Conservation (phyloP, 2,888 invertebrate genomes). For the Cyclophora albipunctata region DNA sequence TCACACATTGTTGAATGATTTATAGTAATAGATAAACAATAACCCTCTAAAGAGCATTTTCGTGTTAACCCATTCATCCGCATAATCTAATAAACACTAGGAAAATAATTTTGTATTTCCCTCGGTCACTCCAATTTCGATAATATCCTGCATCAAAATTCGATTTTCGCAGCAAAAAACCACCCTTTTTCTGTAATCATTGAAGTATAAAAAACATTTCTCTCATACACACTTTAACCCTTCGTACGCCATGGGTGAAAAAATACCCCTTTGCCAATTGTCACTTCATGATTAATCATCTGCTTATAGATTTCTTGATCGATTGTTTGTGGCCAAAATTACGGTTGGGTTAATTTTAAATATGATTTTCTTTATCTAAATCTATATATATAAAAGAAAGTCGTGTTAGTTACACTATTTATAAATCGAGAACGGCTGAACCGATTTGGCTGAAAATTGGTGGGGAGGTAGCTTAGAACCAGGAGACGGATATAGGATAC, state of each 20-base stretch:
- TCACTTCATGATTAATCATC: constrained; percentile 49
- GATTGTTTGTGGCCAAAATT: constrained; percentile 55
- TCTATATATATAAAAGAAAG: too few relatives aligned
- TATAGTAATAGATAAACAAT: too few relatives aligned
- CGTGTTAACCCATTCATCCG: constrained; percentile 31
- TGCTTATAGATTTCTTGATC: constrained; percentile 37
- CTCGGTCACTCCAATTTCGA: constrained; percentile 61
- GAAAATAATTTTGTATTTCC: constrained; percentile 53
- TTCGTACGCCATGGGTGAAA: constrained; percentile 21
- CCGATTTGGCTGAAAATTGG: too few relatives aligned
- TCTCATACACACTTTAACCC: constrained; percentile 33
- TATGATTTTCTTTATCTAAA: constrained; percentile 20
- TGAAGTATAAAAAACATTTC: constrained; percentile 54
- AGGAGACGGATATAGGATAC: too few relatives aligned
- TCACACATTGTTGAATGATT: too few relatives aligned
- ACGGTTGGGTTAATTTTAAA: constrained; percentile 41
- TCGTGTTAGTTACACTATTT: too few relatives aligned
- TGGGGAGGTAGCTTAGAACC: too few relatives aligned
- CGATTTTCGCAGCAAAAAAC: constrained; percentile 59
- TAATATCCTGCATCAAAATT: constrained; percentile 61
- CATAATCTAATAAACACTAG: constrained; percentile 52
- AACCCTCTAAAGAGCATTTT: constrained; percentile 1
- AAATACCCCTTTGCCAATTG: constrained; percentile 30
- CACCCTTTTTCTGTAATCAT: constrained; percentile 41
- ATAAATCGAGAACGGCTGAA: too few relatives aligned